These are phyloP conservation scores for Artibeus lituratus DNA, from an alignment of 2,797 vertebrate species.

Conservation along the genomic window DNA sequence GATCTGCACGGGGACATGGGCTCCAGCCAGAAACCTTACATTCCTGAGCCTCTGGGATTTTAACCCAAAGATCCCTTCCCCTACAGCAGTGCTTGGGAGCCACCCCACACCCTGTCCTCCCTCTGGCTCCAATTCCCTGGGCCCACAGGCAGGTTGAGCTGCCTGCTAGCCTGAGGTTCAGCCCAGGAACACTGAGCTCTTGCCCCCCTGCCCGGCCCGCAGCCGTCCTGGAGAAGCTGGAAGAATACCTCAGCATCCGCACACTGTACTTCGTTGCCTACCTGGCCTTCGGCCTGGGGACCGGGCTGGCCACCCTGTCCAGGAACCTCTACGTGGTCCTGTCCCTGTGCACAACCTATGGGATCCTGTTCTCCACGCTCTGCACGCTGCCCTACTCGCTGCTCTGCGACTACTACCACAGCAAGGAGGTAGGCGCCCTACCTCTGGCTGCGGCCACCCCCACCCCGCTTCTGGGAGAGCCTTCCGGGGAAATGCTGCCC, in stretches of 20 bases:
- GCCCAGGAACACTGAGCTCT: not conserved
- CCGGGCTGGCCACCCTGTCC: conserved; percentile 94
- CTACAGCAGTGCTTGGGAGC: not conserved
- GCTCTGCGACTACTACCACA: conserved; percentile 99
- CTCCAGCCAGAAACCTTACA: too few species aligned
- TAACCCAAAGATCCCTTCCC: not conserved
- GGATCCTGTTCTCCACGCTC: conserved; percentile 95
- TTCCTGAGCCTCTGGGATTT: not conserved
- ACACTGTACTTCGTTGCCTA: conserved; percentile 98
- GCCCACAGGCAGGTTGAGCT: not conserved
- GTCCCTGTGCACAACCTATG: conserved; percentile 94
- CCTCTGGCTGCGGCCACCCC: fast-evolving
- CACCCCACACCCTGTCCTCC: not conserved
- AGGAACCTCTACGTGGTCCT: conserved; percentile 95
- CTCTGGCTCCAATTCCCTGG: not conserved
- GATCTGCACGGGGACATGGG: too few species aligned
- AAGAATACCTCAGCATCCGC: conserved; percentile 93
- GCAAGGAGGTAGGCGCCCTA: conserved; percentile 87
- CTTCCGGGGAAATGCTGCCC: fast-evolving
- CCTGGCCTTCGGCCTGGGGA: conserved; percentile 95
- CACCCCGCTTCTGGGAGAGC: not conserved
- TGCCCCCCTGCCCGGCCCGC: conserved; percentile 32
- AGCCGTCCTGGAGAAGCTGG: conserved; percentile 97
- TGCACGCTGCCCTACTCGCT: conserved; percentile 99
- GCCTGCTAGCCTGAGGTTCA: not conserved